Evolutionary conservation across 2,113 vertebrate species (phyloP), one percentile per base, ranked within the genome.

Genomic region (Passer domesticus): DNA sequence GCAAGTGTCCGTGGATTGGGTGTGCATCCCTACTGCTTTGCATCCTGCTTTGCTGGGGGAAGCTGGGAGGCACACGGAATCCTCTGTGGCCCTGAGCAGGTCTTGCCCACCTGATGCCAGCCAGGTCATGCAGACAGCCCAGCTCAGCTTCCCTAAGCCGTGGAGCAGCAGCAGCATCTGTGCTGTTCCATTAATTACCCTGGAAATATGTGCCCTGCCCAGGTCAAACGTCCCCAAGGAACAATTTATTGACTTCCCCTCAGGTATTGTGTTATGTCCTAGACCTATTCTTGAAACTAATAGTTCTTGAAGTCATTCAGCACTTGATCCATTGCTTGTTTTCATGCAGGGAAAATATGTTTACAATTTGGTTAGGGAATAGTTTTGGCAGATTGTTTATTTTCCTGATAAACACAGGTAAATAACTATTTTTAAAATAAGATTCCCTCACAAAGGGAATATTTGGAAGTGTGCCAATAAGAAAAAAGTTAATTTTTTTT

Each of bases 361-460:
- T 53, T 60, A 44, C 15, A 25, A 2, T 72, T 44, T 62, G 66
- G 10, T 79, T 52, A 70, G 11, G 39, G 20, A 81, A 53, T 33
- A 70, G 72, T 64, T 68, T 63, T 41, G 52, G 70, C n/a, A 78
- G 31, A 39, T 69, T n/a, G 15, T 66, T 91, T 63, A 22, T 60
- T 94, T 95, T 72, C 64, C n/a, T 92, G 64, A 52, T 72, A 90
- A 93, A 66, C 33, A 47, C 9, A 83, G 33, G 33, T 63, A 89
- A 90, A 55, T 39, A 76, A 47, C 47, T 87, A 14, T 58, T 89
- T 55, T 52, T 37, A 9, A 47, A 50, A 49, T n/a, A 75, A 77
- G 63, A 64, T 87, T 94, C 49, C 41, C 16, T 58, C 37, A n/a
- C 82, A 86, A 91, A 82, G 49, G 63, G 22, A 86, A 28, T 86